Conservation (phyloP, 2,797 vertebrate genomes). For the Myotis findleyi region DNA sequence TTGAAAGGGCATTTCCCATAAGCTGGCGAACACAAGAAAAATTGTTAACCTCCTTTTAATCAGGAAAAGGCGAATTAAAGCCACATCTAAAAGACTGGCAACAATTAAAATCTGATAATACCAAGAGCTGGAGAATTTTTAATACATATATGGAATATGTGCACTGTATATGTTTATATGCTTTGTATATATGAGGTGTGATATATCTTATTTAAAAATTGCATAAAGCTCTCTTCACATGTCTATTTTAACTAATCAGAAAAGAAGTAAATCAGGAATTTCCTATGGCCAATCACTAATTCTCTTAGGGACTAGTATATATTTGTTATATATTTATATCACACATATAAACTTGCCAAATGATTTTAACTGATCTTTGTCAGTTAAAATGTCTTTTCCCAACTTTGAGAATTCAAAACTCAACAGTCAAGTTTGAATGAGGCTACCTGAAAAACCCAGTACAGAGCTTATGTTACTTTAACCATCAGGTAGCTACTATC, state of each 20-base stretch:
- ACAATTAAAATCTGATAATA: conserved; percentile 11
- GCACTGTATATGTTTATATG: neutral
- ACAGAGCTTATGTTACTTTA: conserved; percentile 27
- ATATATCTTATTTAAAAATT: neutral
- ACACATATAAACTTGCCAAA: conserved; percentile 43
- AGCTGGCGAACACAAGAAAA: neutral
- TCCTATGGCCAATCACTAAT: conserved; percentile 58
- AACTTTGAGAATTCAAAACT: conserved; percentile 55
- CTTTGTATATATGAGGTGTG: neutral
- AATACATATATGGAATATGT: neutral
- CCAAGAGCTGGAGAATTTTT: neutral
- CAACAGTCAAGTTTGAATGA: conserved; percentile 53
- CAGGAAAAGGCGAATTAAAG: conserved; percentile 25
- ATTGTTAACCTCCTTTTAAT: neutral
- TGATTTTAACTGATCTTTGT: conserved; percentile 72
- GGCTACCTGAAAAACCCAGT: conserved; percentile 38
- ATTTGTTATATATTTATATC: neutral
- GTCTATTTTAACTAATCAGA: conserved; percentile 7
- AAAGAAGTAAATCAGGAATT: conserved; percentile 6
- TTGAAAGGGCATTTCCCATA: neutral
- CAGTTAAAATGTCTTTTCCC: conserved; percentile 74
- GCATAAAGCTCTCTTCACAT: neutral
- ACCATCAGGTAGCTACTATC: neutral
- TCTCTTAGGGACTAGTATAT: conserved; percentile 37
- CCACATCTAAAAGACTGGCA: neutral